Conservation (phyloP, 1,140 invertebrate genomes). For the Drosophila auraria region DNA sequence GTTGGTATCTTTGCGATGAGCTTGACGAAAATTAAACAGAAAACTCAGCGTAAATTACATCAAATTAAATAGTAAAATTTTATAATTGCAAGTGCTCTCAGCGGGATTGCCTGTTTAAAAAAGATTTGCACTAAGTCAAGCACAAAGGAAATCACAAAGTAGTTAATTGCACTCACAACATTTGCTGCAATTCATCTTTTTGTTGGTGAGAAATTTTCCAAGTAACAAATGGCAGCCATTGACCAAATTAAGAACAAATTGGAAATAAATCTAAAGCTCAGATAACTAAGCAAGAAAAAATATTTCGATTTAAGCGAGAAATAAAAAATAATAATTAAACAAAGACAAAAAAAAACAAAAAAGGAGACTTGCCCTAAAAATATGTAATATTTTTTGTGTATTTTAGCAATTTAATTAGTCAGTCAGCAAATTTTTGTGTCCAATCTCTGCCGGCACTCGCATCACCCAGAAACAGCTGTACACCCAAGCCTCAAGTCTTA, state of each 20-base stretch:
- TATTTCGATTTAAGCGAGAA: not conserved
- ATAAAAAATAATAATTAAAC: too few relatives aligned
- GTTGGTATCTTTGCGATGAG: conserved; percentile 17
- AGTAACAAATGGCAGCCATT: not conserved
- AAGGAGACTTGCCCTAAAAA: too few relatives aligned
- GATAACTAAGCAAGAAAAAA: too few relatives aligned
- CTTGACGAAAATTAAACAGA: not conserved
- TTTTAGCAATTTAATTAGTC: not conserved
- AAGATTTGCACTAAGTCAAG: conserved; percentile 12
- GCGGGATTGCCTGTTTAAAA: conserved; percentile 9
- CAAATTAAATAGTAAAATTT: conserved; percentile 43
- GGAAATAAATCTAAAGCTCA: not conserved
- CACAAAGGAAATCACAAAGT: conserved; percentile 7
- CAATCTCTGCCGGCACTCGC: too few relatives aligned
- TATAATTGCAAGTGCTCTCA: conserved; percentile 10
- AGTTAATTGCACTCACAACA: conserved; percentile 11
- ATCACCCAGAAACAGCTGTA: too few relatives aligned
- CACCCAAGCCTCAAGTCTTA: too few relatives aligned
- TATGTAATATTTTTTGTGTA: not conserved
- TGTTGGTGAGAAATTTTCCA: not conserved
- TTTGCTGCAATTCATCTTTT: not conserved
- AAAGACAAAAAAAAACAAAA: too few relatives aligned
- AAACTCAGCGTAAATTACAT: conserved; percentile 12
- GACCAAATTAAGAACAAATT: not conserved
- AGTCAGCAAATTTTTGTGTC: not conserved